These are phyloP conservation scores for Drosophila bocki DNA, from an alignment of 1,140 invertebrate genomes.

Conservation along the genomic window DNA sequence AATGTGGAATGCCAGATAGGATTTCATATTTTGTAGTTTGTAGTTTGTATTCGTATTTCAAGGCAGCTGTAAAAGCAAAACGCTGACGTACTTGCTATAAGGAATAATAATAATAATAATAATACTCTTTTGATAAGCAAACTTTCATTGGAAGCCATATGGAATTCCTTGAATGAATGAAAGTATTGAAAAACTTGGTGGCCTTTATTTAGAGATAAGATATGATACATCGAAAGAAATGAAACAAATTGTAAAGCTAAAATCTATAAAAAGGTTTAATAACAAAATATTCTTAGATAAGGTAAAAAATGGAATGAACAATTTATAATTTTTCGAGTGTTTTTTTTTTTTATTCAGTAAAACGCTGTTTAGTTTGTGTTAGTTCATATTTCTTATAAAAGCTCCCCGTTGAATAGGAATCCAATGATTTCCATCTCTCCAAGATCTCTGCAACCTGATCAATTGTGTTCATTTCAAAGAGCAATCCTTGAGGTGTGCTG, in stretches of 20 bases:
- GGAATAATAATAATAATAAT: slow-evolving; percentile 5
- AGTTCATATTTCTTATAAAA: background rate
- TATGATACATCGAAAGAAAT: background rate
- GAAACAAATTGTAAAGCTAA: background rate
- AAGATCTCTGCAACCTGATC: background rate
- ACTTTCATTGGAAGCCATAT: slow-evolving; percentile 35
- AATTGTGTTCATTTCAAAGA: background rate
- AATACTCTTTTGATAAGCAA: slow-evolving; percentile 21
- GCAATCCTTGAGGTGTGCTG: background rate
- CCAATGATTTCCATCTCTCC: background rate
- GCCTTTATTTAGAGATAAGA: slow-evolving; percentile 28
- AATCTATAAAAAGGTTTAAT: background rate
- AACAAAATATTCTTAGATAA: too few species aligned
- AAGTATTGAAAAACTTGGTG: slow-evolving; percentile 25
- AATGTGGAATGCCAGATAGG: slow-evolving; percentile 38
- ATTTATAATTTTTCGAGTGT: too few species aligned
- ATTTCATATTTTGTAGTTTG: slow-evolving; percentile 31
- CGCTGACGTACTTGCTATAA: slow-evolving; percentile 15
- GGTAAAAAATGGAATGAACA: too few species aligned
- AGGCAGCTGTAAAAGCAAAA: slow-evolving; percentile 22
- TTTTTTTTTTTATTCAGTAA: too few species aligned
- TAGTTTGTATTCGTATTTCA: slow-evolving; percentile 26
- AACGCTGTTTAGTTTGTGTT: background rate
- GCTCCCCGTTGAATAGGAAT: too few species aligned
- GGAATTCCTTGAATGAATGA: slow-evolving; percentile 38